Evolutionary conservation across 2,113 vertebrate species (phyloP).

Genomic region (Aphelocoma coerulescens): DNA sequence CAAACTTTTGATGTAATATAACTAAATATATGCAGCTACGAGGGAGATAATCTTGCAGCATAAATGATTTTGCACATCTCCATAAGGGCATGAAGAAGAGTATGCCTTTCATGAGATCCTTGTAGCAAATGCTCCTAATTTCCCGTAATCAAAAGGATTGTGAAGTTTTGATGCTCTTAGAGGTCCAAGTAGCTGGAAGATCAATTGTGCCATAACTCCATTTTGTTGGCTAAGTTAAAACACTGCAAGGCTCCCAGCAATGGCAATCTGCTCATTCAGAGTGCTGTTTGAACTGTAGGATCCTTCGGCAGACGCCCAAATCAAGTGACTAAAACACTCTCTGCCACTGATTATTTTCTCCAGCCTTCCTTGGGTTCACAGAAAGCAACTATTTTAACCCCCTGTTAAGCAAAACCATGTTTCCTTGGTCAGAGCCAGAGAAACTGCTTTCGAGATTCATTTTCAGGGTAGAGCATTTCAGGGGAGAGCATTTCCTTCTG

Average conservation of each 20-base stretch:
- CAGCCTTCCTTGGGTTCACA: background rate
- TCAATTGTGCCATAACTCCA: background rate
- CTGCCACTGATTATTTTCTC: background rate
- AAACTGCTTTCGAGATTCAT: background rate
- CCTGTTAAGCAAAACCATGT: background rate
- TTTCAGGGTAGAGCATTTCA: background rate
- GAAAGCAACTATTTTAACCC: background rate
- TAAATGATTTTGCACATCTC: slow-evolving; percentile 15
- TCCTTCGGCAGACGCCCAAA: background rate
- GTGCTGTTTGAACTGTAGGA: background rate
- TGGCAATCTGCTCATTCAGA: background rate
- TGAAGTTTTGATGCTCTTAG: slow-evolving; percentile 15
- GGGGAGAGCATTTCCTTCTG: background rate
- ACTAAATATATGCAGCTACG: slow-evolving; percentile 16
- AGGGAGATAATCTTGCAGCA: slow-evolving; percentile 20
- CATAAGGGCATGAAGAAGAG: background rate
- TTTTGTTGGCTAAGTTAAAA: background rate
- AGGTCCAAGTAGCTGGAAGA: background rate
- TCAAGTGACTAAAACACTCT: background rate
- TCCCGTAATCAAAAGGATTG: slow-evolving; percentile 17
- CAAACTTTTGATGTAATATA: slow-evolving; percentile 38
- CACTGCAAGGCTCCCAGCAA: background rate
- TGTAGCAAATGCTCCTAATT: slow-evolving; percentile 43
- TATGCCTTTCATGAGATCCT: slow-evolving; percentile 9
- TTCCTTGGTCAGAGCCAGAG: background rate